Evolutionary conservation across 2,113 vertebrate genomes (phyloP).

Genomic region (Myanophis thanlyinensis): DNA sequence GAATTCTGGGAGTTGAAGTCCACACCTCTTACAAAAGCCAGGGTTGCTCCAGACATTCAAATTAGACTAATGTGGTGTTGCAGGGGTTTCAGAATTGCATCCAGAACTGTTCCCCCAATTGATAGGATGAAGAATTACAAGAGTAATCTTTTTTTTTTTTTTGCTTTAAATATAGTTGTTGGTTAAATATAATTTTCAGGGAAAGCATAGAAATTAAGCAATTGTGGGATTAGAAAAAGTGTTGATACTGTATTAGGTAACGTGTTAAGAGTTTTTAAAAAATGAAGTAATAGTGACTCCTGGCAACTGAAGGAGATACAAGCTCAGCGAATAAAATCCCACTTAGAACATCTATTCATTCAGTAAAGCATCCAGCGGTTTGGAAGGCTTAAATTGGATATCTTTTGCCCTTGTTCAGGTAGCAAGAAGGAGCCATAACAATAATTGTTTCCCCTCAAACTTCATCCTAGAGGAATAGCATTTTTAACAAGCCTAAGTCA

Average conservation of each 20-base stretch:
- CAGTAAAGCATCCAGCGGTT: neutral
- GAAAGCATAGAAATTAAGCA: neutral
- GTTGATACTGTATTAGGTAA: neutral
- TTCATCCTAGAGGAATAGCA: neutral
- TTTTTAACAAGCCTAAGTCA: neutral
- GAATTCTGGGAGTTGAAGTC: too few species aligned
- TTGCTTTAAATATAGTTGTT: neutral
- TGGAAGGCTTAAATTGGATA: neutral
- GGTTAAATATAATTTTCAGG: neutral
- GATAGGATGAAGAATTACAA: neutral
- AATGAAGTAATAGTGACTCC: neutral
- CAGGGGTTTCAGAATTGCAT: neutral
- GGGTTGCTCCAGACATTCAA: neutral
- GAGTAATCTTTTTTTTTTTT: neutral
- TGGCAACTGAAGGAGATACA: neutral
- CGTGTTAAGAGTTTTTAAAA: neutral
- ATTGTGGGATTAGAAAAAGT: neutral
- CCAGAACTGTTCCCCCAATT: neutral
- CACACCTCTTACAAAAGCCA: too few species aligned
- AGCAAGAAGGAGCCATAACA: neutral
- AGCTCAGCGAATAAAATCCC: neutral
- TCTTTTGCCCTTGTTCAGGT: neutral
- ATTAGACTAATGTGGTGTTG: neutral
- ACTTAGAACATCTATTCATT: neutral
- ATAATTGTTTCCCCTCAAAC: neutral